phyloP scores from a whole-genome alignment of 1,140 invertebrate species.

The Odontomachus brunneus region DNA sequence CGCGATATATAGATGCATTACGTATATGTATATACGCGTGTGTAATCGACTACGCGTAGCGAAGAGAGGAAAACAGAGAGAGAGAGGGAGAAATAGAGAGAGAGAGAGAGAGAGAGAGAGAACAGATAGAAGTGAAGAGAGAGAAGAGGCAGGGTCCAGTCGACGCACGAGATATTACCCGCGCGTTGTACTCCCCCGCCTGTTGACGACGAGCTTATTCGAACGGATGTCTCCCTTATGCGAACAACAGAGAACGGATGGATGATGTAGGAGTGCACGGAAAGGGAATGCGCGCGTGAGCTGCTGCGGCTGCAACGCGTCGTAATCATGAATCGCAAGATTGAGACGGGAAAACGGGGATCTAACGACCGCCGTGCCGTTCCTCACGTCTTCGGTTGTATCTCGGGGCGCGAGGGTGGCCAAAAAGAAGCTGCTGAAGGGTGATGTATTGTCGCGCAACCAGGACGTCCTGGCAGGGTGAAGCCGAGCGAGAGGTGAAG shows the following conservation, averaged over 20 bases:
- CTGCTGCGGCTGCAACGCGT: constrained; percentile 32
- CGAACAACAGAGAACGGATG: not conserved
- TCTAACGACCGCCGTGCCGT: constrained; percentile 47
- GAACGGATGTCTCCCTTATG: constrained; percentile 2
- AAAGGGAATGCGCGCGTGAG: too few species aligned
- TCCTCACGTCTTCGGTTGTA: constrained; percentile 34
- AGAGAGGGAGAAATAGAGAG: not conserved
- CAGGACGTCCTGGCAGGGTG: constrained; percentile 70
- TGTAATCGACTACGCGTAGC: constrained; percentile 29
- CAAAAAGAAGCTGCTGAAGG: constrained; percentile 47
- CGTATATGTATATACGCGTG: not conserved
- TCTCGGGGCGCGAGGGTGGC: constrained; percentile 51
- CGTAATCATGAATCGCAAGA: constrained; percentile 11
- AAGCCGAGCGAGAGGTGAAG: constrained; percentile 65
- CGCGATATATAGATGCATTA: not conserved
- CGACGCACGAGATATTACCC: constrained; percentile 44
- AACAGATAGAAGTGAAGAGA: not conserved
- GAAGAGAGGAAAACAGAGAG: not conserved
- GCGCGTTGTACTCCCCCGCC: constrained; percentile 32
- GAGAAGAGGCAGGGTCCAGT: constrained; percentile 13
- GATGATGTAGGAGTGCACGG: too few species aligned
- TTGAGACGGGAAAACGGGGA: not conserved
- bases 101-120: constrained; percentile 1
- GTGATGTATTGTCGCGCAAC: constrained; percentile 67
- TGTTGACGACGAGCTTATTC: constrained; percentile 35